Base-by-base conservation (phyloP, 2,113 vertebrate species). In the Percina caprodes region DNA sequence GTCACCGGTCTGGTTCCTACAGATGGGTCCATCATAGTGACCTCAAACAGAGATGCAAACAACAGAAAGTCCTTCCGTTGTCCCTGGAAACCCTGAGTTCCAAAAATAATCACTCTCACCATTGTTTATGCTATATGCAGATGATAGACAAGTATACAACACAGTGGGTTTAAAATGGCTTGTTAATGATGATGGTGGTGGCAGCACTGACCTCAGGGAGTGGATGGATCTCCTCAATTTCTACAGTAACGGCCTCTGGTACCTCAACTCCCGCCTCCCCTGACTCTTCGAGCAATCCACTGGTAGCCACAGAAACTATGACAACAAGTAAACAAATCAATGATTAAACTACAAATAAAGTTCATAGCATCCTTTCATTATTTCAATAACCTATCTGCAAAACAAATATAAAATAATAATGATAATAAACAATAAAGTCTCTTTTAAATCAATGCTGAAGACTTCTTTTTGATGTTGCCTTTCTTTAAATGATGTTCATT, bases 11-110 rank as follows among this genome's bases (percentile, higher is more conserved):
- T 97, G 18, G 86, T 92, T 80, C 92, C 93, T 52, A 99, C 88
- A 48, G 94, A 93, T 0, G 94, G 94, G 76, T 99, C 96, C 46
- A 99, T 96, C 98, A 98, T 97, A 5, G 97, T 97, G 63, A 96
- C 95, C 86, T 99, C 97, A 86, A 99, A 97, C 69, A 99, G 94
- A 56, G 96, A 95, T 1, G 95, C 94, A 6, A 98, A 99, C 58
- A 99, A 94, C 73, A 99, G 90, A 82, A 98, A 99, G 77, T 99
- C 97, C 60, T 98, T 96, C 55, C 93, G 96, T 66, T 88, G 92
- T 0, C 96, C 97, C 69, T 97, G 0, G 1, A 92, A 93, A 3
- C 95, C 95, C 97, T 99, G 85, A 67, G 1, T 48, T 75, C 6
- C 5, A 46, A 70, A 74, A 45, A 82, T 4, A 58, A 3, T 72